Percentiles rank a stretch among this genome's conserved stretches.
These are phyloP conservation scores for Rhineura floridana DNA, from an alignment of 2,113 vertebrate species.

Conservation along the genomic window DNA sequence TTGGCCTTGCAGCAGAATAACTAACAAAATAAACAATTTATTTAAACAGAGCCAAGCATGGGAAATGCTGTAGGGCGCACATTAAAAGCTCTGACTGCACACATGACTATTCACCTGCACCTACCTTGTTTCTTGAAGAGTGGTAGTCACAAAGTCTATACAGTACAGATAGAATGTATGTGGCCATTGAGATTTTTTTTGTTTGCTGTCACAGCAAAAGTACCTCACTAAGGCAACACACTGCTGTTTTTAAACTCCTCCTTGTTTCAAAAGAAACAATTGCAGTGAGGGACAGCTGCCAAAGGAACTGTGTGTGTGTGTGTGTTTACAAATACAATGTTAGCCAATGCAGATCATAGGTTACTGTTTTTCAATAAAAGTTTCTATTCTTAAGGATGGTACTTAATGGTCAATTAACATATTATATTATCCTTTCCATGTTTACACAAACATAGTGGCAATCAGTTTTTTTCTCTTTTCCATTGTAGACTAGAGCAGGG, in stretches of 20 bases:
- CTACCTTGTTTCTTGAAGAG: not conserved
- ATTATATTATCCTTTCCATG: too few species aligned
- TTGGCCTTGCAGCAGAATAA: too few species aligned
- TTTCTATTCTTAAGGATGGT: too few species aligned
- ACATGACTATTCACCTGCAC: not conserved
- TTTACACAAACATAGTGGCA: too few species aligned
- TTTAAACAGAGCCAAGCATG: too few species aligned
- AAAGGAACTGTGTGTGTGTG: not conserved
- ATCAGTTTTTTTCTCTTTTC: too few species aligned
- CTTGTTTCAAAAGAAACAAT: not conserved
- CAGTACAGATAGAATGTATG: not conserved
- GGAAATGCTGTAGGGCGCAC: not conserved
- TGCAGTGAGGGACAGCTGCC: not conserved
- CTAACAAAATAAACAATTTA: too few species aligned
- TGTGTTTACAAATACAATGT: not conserved
- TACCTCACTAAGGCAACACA: not conserved
- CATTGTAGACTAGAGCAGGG: too few species aligned
- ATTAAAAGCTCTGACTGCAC: not conserved
- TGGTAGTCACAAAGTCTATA: not conserved
- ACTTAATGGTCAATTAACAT: too few species aligned
- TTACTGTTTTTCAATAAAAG: not conserved
- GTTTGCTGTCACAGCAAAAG: not conserved
- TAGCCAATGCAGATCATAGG: not conserved
- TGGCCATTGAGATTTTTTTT: not conserved
- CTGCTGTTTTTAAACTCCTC: not conserved